Evolutionary conservation across 2,888 invertebrate species (phyloP).

Genomic region (Agonum fuliginosum): DNA sequence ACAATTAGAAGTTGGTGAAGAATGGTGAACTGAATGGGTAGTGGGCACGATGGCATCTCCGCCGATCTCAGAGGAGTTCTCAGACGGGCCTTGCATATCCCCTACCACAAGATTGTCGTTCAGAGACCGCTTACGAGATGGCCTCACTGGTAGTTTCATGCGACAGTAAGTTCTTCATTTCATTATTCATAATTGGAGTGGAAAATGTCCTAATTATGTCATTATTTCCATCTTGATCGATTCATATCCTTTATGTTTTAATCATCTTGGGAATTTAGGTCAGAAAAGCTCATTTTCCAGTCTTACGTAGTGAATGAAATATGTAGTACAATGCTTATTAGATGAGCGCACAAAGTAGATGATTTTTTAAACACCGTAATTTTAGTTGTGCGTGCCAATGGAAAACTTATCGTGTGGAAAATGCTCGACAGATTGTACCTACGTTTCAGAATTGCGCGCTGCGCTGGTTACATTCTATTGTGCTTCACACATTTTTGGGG

Average conservation of each 20-base stretch:
- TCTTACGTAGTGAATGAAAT: slow-evolving; percentile 10
- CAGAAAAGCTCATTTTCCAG: slow-evolving; percentile 7
- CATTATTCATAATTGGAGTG: slow-evolving; percentile 22
- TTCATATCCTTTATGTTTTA: slow-evolving; percentile 15
- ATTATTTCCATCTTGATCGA: slow-evolving; percentile 5
- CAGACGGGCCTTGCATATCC: slow-evolving; percentile 50
- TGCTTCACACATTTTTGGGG: no score
- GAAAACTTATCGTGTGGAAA: background rate
- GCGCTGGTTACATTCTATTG: no score
- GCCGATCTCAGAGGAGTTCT: slow-evolving; percentile 52
- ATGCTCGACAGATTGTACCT: background rate
- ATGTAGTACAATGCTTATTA: slow-evolving; percentile 6
- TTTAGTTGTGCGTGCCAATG: slow-evolving; percentile 6
- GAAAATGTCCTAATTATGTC: slow-evolving; percentile 31
- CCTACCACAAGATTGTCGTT: slow-evolving; percentile 55
- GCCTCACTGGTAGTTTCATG: slow-evolving; percentile 58
- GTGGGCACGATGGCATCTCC: slow-evolving; percentile 51
- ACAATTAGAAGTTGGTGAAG: slow-evolving; percentile 30
- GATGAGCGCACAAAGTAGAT: slow-evolving; percentile 21
- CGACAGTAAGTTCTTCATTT: slow-evolving; percentile 53
- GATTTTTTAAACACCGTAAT: background rate
- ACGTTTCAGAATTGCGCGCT: background rate
- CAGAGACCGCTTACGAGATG: slow-evolving; percentile 55
- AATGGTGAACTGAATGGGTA: slow-evolving; percentile 1
- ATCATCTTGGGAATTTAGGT: background rate